These are phyloP conservation scores for Dromococcyx pavoninus DNA, from an alignment of 2,797 vertebrate species.

Conservation along the genomic window DNA sequence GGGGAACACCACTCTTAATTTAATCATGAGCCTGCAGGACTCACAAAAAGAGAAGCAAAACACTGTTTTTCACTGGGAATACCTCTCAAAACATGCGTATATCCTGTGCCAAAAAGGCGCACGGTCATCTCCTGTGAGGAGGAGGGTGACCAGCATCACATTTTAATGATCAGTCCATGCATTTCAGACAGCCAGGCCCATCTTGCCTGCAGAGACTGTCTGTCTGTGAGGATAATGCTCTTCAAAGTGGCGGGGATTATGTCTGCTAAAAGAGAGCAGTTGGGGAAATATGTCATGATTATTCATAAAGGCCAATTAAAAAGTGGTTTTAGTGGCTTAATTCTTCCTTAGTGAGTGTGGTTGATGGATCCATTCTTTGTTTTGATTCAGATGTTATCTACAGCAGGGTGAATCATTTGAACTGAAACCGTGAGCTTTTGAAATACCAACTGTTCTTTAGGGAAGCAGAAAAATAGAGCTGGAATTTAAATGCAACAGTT, in stretches of 20 bases:
- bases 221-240: neutral
- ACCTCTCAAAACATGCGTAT: neutral
- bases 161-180: neutral
- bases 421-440: neutral
- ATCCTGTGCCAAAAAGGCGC: neutral
- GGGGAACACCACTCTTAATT: neutral
- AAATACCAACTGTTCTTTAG: neutral
- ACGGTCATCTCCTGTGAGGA: neutral
- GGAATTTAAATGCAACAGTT: neutral
- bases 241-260: neutral
- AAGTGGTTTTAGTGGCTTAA: neutral
- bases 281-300: neutral
- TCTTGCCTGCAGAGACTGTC: neutral
- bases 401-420: constrained; percentile 7
- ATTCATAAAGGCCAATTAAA: constrained; percentile 21
- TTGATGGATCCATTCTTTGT: neutral
- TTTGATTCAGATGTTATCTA: constrained; percentile 14
- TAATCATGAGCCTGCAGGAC: neutral
- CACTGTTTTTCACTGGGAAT: neutral
- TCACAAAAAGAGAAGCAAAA: neutral
- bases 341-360: neutral
- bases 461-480: neutral
- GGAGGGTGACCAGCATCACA: neutral
- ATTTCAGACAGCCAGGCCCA: neutral
- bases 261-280: neutral